Evolutionary conservation across 2,113 vertebrate species (phyloP).

Genomic region (Spilogale gracilis): DNA sequence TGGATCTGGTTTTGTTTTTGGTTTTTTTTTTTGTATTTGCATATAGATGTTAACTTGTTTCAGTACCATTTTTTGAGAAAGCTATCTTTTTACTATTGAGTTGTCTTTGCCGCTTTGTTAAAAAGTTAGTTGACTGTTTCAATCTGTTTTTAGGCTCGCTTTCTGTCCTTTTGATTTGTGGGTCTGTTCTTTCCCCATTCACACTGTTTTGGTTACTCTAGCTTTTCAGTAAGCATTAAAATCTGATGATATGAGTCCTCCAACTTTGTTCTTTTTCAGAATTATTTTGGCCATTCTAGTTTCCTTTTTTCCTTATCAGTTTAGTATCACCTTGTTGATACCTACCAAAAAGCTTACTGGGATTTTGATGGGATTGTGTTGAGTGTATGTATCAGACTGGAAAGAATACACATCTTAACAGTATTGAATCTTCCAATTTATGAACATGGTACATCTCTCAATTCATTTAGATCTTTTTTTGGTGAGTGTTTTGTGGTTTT

Average conservation of each 20-base stretch:
- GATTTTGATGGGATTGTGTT: background rate
- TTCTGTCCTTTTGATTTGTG: background rate
- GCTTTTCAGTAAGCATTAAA: background rate
- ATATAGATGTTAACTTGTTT: background rate
- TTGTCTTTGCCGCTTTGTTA: background rate
- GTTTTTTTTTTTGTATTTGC: background rate
- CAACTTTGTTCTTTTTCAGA: conserved; percentile 5
- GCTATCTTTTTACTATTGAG: background rate
- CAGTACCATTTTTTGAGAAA: background rate
- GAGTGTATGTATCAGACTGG: background rate
- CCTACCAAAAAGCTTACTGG: background rate
- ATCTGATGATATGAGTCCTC: background rate
- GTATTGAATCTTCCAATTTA: background rate
- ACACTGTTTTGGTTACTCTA: background rate
- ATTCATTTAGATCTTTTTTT: background rate
- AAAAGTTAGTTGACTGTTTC: background rate
- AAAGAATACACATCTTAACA: background rate
- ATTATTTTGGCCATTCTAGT: conserved; percentile 24
- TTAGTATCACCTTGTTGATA: background rate
- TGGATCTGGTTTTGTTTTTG: background rate
- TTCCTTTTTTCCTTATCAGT: background rate
- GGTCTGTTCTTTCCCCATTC: background rate
- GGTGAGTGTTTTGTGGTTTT: background rate
- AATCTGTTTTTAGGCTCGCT: background rate
- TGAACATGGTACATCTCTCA: conserved; percentile 5